Evolutionary conservation across 1,140 invertebrate species (phyloP).

Genomic region (Eubasilissa regina): DNA sequence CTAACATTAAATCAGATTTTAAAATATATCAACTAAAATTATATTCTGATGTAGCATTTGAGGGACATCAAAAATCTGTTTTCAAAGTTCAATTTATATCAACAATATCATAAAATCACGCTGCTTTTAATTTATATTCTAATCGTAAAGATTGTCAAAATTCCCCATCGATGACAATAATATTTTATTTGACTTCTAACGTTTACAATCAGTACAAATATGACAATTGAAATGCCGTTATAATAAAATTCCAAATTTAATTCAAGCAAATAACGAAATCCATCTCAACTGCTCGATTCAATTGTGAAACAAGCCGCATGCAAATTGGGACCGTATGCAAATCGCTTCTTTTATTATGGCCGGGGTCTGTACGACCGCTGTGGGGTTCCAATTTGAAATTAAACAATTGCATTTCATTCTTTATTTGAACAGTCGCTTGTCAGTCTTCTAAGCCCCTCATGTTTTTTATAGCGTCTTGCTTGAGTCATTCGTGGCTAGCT

Average conservation of each 20-base stretch:
- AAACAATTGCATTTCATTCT: conserved; percentile 51
- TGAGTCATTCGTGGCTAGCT: not conserved
- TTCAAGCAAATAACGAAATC: conserved; percentile 18
- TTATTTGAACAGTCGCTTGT: conserved; percentile 44
- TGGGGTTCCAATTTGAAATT: conserved; percentile 54
- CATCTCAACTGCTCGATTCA: conserved; percentile 16
- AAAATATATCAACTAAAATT: too few relatives aligned
- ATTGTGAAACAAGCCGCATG: conserved; percentile 35
- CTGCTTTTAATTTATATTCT: too few relatives aligned
- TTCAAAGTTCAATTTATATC: too few relatives aligned
- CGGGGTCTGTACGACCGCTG: conserved; percentile 15
- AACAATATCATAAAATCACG: too few relatives aligned
- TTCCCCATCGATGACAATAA: too few relatives aligned
- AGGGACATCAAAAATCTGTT: too few relatives aligned
- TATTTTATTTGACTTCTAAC: too few relatives aligned
- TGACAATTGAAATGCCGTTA: not conserved
- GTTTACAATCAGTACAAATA: too few relatives aligned
- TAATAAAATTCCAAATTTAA: conserved; percentile 11
- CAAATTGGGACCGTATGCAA: conserved; percentile 41
- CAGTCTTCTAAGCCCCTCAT: conserved; percentile 45
- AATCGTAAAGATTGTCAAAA: too few relatives aligned
- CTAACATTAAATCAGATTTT: too few relatives aligned
- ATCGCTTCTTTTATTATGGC: conserved; percentile 17
- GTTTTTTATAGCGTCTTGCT: not conserved
- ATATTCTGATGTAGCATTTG: too few relatives aligned